phyloP scores from a whole-genome alignment of 2,113 vertebrate species.

The Piprites chloris region DNA sequence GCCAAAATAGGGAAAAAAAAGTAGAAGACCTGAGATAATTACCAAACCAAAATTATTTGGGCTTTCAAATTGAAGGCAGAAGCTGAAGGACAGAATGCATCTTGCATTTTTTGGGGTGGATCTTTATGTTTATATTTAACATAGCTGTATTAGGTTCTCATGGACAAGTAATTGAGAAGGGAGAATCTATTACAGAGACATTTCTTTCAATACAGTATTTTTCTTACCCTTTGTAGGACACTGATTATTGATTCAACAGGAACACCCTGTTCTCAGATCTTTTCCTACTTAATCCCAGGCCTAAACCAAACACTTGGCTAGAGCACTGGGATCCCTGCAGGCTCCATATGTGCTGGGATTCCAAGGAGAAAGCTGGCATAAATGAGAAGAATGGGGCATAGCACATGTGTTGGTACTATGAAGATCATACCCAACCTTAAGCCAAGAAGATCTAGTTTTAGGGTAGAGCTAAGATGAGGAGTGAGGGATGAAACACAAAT shows the following conservation, averaged over 20 bases:
- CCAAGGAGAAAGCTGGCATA: background rate
- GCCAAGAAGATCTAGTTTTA: background rate
- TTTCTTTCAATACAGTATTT: background rate
- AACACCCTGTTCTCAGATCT: rapidly evolving
- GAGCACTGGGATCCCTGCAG: background rate
- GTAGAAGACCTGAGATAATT: background rate
- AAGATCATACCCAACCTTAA: background rate
- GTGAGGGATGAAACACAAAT: background rate
- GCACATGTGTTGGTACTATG: background rate
- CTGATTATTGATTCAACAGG: background rate
- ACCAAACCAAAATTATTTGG: background rate
- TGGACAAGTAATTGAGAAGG: background rate
- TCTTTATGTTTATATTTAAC: background rate
- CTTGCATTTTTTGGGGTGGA: background rate
- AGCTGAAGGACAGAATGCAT: background rate
- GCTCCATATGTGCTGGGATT: background rate
- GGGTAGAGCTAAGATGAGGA: background rate
- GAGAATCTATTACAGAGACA: background rate
- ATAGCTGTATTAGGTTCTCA: background rate
- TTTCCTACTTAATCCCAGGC: background rate
- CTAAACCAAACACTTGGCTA: background rate
- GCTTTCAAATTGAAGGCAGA: background rate
- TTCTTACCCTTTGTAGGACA: background rate
- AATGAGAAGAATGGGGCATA: background rate
- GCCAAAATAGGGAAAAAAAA: background rate